Conservation (phyloP, 2,113 vertebrate genomes). For the Gymnarchus niloticus region DNA sequence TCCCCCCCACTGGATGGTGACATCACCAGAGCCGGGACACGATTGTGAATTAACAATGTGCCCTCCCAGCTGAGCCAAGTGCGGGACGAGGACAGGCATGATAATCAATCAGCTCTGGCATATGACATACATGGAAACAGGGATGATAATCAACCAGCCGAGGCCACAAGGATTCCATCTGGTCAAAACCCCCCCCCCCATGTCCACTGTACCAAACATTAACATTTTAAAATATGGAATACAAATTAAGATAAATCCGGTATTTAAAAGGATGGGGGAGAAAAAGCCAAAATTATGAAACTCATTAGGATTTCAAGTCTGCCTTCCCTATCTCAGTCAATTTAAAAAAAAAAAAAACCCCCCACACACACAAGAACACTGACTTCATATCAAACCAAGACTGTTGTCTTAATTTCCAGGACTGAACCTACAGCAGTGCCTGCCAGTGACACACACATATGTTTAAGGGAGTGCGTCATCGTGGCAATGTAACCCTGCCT, state of each 20-base stretch:
- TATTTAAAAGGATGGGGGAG: too few relatives aligned
- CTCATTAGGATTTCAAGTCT: too few relatives aligned
- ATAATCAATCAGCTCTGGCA: neutral
- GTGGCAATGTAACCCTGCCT: neutral
- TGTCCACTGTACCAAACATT: too few relatives aligned
- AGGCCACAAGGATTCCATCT: neutral
- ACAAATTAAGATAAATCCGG: too few relatives aligned
- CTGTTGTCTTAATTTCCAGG: neutral
- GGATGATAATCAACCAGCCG: neutral
- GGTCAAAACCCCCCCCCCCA: too few relatives aligned
- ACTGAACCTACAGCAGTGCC: neutral
- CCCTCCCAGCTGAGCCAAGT: neutral
- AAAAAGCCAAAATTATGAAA: too few relatives aligned
- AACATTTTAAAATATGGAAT: too few relatives aligned
- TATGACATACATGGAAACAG: neutral
- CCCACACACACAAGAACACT: too few relatives aligned
- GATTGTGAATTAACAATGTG: neutral
- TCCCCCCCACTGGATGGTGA: constrained; percentile 61
- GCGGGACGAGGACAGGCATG: neutral
- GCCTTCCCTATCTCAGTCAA: too few relatives aligned
- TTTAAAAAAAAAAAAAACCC: too few relatives aligned
- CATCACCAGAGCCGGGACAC: constrained; percentile 56
- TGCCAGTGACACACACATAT: neutral
- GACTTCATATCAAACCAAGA: neutral
- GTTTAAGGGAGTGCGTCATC: neutral